Conservation (phyloP, 2,888 invertebrate species). For the Dorcus parallelipipedus region DNA sequence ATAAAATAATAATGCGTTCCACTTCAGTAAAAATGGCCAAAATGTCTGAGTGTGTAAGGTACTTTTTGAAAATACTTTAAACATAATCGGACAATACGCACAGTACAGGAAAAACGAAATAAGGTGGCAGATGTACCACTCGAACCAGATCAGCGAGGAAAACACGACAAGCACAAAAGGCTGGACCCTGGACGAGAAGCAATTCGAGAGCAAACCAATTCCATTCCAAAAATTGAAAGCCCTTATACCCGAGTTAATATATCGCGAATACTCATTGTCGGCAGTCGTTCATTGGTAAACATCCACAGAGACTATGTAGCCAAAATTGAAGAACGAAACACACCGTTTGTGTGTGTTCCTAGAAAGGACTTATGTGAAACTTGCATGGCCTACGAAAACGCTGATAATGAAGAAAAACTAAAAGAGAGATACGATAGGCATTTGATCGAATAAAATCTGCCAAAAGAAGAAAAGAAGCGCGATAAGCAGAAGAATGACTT, state of each 20-base stretch:
- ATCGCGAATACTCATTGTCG: constrained; percentile 22
- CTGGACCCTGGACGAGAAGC: constrained; percentile 8
- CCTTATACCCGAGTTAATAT: constrained; percentile 22
- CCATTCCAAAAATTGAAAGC: constrained; percentile 20
- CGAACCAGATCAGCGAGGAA: background rate
- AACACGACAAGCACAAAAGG: constrained; percentile 9
- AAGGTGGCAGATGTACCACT: background rate
- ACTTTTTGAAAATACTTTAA: background rate
- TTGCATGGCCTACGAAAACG: constrained; percentile 29
- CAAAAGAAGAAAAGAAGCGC: constrained; percentile 27
- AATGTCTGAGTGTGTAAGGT: background rate
- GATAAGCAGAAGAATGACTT: constrained; percentile 26
- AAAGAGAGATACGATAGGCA: constrained; percentile 21
- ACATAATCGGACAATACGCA: background rate
- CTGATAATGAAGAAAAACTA: constrained; percentile 26
- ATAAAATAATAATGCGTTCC: background rate
- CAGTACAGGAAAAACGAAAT: background rate
- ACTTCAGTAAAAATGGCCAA: background rate
- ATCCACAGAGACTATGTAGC: constrained; percentile 20
- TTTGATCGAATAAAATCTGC: constrained; percentile 20
- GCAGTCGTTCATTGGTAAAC: constrained; percentile 19
- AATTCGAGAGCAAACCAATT: constrained; percentile 9
- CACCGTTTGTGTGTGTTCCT: constrained; percentile 6
- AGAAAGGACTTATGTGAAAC: constrained; percentile 33
- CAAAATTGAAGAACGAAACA: constrained; percentile 12